phyloP scores from a whole-genome alignment of 2,113 vertebrate genomes.

The Solea senegalensis region DNA sequence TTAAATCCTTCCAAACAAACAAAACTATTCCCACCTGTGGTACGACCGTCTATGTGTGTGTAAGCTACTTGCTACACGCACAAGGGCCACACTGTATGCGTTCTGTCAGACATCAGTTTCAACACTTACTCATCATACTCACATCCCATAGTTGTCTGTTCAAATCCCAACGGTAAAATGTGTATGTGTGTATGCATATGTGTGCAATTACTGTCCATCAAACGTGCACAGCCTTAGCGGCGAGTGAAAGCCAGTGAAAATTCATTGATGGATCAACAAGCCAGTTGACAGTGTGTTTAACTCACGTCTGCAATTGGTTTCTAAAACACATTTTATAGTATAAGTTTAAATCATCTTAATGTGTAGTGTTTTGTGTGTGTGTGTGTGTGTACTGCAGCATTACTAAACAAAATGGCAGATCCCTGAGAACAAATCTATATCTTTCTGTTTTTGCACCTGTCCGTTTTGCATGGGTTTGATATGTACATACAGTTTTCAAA shows the following conservation, averaged over 20 bases:
- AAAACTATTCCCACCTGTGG: constrained; percentile 60
- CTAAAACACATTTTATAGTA: background rate
- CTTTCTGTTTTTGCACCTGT: constrained; percentile 23
- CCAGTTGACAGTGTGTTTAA: constrained; percentile 4
- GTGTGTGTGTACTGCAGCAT: background rate
- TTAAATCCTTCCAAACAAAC: constrained; percentile 65
- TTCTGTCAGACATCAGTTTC: constrained; percentile 31
- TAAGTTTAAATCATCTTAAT: no score
- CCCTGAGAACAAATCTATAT: background rate
- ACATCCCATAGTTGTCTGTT: constrained; percentile 8
- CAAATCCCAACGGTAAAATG: constrained; percentile 32
- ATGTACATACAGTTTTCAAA: background rate
- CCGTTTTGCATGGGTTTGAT: constrained; percentile 3
- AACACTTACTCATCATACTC: constrained; percentile 54
- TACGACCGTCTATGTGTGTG: background rate
- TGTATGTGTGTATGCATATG: background rate
- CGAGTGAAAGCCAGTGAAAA: constrained; percentile 7
- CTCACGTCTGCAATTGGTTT: background rate
- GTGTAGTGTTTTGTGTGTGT: no score
- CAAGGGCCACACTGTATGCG: constrained; percentile 8
- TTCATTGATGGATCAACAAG: constrained; percentile 17
- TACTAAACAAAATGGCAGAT: constrained; percentile 4
- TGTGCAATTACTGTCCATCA: constrained; percentile 16
- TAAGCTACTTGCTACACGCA: background rate
- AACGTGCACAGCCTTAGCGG: constrained; percentile 28